Evolutionary conservation across 1,140 invertebrate species (phyloP).

Genomic region (Atta colombica): DNA sequence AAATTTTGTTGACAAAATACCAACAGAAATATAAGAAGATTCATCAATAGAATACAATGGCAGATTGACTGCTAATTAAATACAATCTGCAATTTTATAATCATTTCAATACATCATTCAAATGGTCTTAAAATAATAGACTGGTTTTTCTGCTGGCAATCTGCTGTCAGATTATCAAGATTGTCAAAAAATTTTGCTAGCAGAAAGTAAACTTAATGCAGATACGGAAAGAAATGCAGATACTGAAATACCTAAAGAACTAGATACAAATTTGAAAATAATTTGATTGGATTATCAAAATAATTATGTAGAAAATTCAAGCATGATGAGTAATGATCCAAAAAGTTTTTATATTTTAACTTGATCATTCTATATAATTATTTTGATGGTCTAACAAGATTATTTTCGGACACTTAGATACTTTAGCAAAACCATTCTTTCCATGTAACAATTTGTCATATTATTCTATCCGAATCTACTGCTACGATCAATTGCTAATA

Average conservation of each 20-base stretch:
- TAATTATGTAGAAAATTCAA: too few relatives aligned
- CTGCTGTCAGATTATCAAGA: background rate
- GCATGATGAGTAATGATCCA: too few relatives aligned
- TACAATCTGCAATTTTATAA: background rate
- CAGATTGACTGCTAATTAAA: background rate
- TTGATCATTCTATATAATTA: too few relatives aligned
- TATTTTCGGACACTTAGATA: too few relatives aligned
- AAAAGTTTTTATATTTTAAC: too few relatives aligned
- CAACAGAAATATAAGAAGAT: background rate
- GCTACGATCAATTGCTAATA: background rate
- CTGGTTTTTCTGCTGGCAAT: background rate
- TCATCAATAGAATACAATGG: background rate
- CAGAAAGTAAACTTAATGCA: background rate
- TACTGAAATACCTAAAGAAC: too few relatives aligned
- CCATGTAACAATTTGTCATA: background rate
- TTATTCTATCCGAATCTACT: background rate
- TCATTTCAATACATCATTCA: background rate
- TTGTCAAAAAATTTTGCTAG: background rate
- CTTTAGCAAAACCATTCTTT: too few relatives aligned
- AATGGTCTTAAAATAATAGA: background rate
- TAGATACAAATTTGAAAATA: too few relatives aligned
- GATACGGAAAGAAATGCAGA: too few relatives aligned
- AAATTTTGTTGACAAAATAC: background rate
- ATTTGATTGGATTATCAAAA: too few relatives aligned
- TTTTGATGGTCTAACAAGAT: too few relatives aligned